phyloP scores from a whole-genome alignment of 1,140 invertebrate genomes.

The Nephila pilipes region DNA sequence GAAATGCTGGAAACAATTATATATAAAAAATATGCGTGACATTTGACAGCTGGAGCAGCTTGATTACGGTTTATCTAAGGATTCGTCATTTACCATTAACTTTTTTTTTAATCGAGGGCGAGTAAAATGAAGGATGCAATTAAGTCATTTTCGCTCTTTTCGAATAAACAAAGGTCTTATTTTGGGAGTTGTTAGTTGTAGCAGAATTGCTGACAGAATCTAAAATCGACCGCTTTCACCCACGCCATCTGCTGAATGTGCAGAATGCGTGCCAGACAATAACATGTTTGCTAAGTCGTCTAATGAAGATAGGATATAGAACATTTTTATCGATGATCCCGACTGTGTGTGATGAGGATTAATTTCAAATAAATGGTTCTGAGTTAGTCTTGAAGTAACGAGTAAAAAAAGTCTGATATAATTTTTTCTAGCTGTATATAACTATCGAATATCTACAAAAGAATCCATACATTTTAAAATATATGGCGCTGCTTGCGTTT shows the following conservation, averaged over 20 bases:
- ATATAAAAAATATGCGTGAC: too few species aligned
- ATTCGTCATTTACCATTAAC: not conserved
- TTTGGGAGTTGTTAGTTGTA: not conserved
- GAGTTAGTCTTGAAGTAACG: not conserved
- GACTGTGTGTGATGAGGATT: not conserved
- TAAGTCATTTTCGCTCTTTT: not conserved
- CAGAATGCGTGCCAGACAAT: slow-evolving; percentile 60
- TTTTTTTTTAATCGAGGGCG: too few species aligned
- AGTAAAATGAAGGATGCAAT: slow-evolving; percentile 13
- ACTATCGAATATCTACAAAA: too few species aligned
- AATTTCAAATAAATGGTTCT: not conserved
- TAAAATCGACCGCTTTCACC: slow-evolving; percentile 45
- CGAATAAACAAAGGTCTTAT: not conserved
- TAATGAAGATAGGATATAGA: not conserved
- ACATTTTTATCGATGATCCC: not conserved
- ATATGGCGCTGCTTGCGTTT: too few species aligned
- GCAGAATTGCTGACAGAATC: not conserved
- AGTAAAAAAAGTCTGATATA: not conserved
- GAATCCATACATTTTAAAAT: too few species aligned
- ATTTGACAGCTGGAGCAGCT: too few species aligned
- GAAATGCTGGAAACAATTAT: too few species aligned
- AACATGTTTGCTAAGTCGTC: slow-evolving; percentile 7
- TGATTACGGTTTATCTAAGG: not conserved
- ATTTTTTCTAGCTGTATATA: not conserved
- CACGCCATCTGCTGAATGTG: slow-evolving; percentile 46